These are phyloP conservation scores for Athalia cordata DNA, from an alignment of 2,888 invertebrate species.

Conservation along the genomic window DNA sequence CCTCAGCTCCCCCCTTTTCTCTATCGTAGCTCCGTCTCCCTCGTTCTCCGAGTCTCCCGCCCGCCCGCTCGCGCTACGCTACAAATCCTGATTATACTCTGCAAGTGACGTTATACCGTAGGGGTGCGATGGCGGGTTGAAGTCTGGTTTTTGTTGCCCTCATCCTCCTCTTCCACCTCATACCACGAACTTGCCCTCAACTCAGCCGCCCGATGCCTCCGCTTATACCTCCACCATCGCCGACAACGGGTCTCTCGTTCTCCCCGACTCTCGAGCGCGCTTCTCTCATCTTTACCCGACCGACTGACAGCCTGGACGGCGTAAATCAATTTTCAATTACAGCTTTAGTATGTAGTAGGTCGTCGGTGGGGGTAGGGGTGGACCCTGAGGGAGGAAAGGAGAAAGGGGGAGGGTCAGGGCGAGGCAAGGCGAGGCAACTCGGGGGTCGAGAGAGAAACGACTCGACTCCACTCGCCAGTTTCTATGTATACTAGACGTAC, in stretches of 20 bases:
- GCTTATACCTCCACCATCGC: constrained; percentile 42
- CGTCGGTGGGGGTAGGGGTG: constrained; percentile 48
- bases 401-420: constrained; percentile 40
- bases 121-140: constrained; percentile 68
- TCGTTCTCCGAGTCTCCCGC: constrained; percentile 50
- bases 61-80: constrained; percentile 63
- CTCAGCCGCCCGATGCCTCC: constrained; percentile 42
- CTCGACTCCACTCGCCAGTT: constrained; percentile 51
- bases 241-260: constrained; percentile 33
- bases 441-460: constrained; percentile 24
- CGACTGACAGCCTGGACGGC: constrained; percentile 72
- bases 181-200: constrained; percentile 49
- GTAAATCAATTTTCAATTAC: constrained; percentile 76
- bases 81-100: constrained; percentile 76
- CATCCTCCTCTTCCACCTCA: constrained; percentile 47
- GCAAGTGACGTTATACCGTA: constrained; percentile 73
- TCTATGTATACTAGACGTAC: constrained; percentile 4
- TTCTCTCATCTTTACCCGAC: constrained; percentile 66
- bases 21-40: constrained; percentile 47
- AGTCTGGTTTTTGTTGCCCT: constrained; percentile 72
- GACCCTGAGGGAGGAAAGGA: constrained; percentile 38
- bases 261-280: constrained; percentile 50
- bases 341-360: constrained; percentile 63
- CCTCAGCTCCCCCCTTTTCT: constrained; percentile 48
- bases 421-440: constrained; percentile 35